Evolutionary conservation across 2,797 vertebrate genomes (phyloP).

Genomic region (Dromococcyx pavoninus): DNA sequence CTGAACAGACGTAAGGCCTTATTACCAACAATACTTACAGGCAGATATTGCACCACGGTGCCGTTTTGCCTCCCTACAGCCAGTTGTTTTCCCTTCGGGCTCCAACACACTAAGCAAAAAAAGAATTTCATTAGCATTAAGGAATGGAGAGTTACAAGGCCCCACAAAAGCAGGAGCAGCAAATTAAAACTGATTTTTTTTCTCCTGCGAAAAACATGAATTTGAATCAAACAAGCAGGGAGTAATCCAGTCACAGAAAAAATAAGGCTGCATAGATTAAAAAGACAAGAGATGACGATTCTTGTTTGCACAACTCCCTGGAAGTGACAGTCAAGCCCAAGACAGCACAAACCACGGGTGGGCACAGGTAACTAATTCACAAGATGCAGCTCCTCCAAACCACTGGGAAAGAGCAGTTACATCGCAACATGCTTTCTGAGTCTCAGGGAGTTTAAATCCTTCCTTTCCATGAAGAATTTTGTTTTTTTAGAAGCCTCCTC

Average conservation of each 20-base stretch:
- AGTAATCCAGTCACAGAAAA: neutral
- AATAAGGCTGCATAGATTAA: neutral
- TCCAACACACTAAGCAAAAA: conserved; percentile 89
- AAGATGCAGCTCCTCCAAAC: neutral
- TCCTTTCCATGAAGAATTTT: neutral
- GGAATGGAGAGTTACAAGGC: neutral
- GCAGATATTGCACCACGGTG: conserved; percentile 92
- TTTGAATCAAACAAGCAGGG: neutral
- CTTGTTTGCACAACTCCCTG: neutral
- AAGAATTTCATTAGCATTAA: neutral
- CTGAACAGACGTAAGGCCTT: neutral
- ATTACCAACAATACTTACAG: conserved; percentile 81
- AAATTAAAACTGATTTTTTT: neutral
- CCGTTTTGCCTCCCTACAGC: conserved; percentile 92
- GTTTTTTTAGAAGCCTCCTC: neutral
- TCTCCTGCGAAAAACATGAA: accelerated
- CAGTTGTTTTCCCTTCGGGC: conserved; percentile 96
- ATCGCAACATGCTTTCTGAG: neutral
- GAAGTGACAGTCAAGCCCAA: neutral
- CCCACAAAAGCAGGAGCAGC: neutral
- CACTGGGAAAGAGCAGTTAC: neutral
- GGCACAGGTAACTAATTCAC: neutral
- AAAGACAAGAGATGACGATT: neutral
- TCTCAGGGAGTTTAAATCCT: neutral
- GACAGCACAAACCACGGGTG: neutral